Percentiles rank a stretch among this genome's conserved stretches.
Evolutionary conservation across 1,140 invertebrate genomes (phyloP).

Genomic region (Cryptotermes secundus): DNA sequence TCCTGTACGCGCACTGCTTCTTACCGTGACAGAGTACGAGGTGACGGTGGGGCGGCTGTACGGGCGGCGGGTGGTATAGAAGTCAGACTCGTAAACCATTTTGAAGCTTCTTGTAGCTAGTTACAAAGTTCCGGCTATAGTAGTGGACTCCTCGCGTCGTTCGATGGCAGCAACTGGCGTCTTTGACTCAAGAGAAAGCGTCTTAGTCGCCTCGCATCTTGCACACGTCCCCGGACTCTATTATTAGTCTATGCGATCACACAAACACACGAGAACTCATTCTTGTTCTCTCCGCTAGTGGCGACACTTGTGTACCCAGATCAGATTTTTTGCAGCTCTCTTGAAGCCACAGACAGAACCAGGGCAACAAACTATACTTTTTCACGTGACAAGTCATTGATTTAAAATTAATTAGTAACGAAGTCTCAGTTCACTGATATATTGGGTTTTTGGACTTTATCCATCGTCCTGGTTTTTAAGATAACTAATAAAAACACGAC

Average conservation of each 20-base stretch:
- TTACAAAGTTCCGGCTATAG: not conserved
- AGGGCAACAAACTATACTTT: no score
- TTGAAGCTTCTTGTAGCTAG: constrained; percentile 41
- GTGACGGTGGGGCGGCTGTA: constrained; percentile 68
- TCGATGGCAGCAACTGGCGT: constrained; percentile 22
- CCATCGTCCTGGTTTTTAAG: no score
- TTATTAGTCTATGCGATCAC: not conserved
- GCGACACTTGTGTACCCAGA: no score
- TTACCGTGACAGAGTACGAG: constrained; percentile 78
- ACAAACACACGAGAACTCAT: not conserved
- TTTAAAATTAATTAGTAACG: no score
- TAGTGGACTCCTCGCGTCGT: not conserved
- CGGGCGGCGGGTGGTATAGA: constrained; percentile 81
- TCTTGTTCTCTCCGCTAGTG: no score
- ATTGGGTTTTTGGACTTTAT: no score
- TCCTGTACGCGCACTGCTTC: constrained; percentile 41
- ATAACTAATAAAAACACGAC: no score
- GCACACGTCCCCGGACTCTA: not conserved
- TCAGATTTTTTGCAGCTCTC: no score
- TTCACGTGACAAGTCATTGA: no score
- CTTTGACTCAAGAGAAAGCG: not conserved
- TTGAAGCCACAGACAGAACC: no score
- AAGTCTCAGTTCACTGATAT: no score
- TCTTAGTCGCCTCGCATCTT: not conserved
- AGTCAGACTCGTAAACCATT: constrained; percentile 89